Base-by-base conservation (phyloP, 2,888 invertebrate genomes). In the Magallana nippona region DNA sequence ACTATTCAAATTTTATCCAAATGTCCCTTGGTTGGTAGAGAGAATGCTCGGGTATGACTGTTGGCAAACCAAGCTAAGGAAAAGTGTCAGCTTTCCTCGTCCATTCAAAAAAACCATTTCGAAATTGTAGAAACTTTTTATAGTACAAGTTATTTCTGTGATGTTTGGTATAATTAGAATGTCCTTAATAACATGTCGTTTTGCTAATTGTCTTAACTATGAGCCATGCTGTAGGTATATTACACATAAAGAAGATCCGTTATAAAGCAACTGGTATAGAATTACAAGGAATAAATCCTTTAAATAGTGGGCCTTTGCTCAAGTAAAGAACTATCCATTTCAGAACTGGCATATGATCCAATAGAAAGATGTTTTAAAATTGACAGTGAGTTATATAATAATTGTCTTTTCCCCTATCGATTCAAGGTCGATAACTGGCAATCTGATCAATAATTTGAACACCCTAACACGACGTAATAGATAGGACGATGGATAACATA, bases 331-430 rank as follows among this genome's bases (percentile, higher is more conserved):
- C 71, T 71, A 71, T 71, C 71, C 15, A 71, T 71, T 71, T 71
- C 71, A 22, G 32, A 22, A 27, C 71, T 15, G 71, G 71, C 32
- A 71, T 71, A 71, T 2, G 71, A 71, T 71, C 27, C 71, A 22
- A 71, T 27, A 15, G 15, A 27, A 27, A 71, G 71, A 71, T 71
- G 71, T 22, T 71, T 32, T 32, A 13, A 71, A 71, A 71, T 71
- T 71, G 71, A 71, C 71, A 71, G 71, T 71, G 71, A 71, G 71
- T 71, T 71, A 71, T 71, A 71, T 71, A 71, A 71, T 71, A 27
- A 71, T 71, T 71, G 71, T 71, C 71, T 71, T 32, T 71, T 27
- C 2, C 71, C 60, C 71, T 27, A 27, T 27, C 71, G 27, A 71
- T 10, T 27, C 71, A 71, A 71, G 71, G 71, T 27, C 71, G 71